phyloP scores from a whole-genome alignment of 1,140 invertebrate genomes.

The Trinorchestia longiramus region DNA sequence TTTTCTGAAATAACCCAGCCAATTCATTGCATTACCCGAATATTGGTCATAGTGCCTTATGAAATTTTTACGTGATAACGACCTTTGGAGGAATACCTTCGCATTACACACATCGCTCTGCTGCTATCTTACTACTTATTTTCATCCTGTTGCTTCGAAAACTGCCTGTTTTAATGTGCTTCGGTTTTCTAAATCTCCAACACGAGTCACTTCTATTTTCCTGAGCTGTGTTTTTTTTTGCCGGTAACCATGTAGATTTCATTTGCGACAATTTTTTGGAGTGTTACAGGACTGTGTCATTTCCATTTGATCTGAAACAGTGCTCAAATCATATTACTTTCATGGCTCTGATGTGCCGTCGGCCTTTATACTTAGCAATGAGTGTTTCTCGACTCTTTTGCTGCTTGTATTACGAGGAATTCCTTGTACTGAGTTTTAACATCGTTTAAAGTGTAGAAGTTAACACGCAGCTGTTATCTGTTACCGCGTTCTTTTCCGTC shows the following conservation, averaged over 20 bases:
- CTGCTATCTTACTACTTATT: neutral
- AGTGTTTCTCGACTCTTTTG: slow-evolving; percentile 29
- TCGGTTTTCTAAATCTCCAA: slow-evolving; percentile 12
- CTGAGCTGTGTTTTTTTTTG: neutral
- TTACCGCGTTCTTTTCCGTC: neutral
- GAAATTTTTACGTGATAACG: neutral
- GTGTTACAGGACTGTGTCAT: neutral
- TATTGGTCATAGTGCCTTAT: neutral
- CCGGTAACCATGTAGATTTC: slow-evolving; percentile 2
- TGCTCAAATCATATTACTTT: neutral
- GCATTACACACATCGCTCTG: slow-evolving; percentile 30
- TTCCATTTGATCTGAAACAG: neutral
- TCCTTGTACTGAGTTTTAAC: neutral
- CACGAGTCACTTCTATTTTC: neutral
- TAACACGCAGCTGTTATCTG: slow-evolving; percentile 13
- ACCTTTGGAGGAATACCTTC: slow-evolving; percentile 22
- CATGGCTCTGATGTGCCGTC: neutral
- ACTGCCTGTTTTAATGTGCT: slow-evolving; percentile 39
- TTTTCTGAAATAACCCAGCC: slow-evolving; percentile 18
- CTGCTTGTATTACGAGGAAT: neutral
- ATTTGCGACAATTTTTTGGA: neutral
- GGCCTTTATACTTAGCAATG: neutral
- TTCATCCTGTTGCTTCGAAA: slow-evolving; percentile 5
- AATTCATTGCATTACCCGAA: neutral
- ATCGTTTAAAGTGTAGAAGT: slow-evolving; percentile 40